A percentile compares a stretch with the other conserved stretches of the same genome.
Evolutionary conservation across 2,888 invertebrate species (phyloP).

Genomic region (Dione vanillae): DNA sequence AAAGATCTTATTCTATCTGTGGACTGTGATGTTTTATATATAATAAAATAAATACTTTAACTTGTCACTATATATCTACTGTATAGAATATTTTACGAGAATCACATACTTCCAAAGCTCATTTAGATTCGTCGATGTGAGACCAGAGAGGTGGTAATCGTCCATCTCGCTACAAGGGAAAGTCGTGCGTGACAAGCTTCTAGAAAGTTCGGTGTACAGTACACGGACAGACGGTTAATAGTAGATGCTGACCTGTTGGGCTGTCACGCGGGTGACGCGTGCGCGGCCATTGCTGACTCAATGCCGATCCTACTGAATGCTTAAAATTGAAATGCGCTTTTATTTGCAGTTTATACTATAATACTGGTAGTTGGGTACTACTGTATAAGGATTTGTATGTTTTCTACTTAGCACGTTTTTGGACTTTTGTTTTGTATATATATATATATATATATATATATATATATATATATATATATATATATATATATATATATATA

Average conservation of each 20-base stretch:
- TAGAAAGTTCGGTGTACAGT: constrained; percentile 57
- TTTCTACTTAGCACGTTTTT: too few relatives aligned
- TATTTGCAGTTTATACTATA: not conserved
- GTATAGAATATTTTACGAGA: not conserved
- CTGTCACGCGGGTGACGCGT: constrained; percentile 51
- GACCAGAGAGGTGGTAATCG: constrained; percentile 27
- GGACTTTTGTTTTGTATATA: not conserved
- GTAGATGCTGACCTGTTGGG: constrained; percentile 52
- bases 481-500: too few relatives aligned
- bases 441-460: too few relatives aligned
- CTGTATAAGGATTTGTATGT: constrained; percentile 1
- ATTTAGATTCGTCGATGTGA: constrained; percentile 16
- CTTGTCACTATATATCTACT: not conserved
- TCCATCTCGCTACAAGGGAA: constrained; percentile 47
- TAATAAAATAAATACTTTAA: not conserved
- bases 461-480: too few relatives aligned
- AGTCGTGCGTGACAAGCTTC: constrained; percentile 53
- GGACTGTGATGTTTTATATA: not conserved
- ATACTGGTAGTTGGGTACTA: not conserved
- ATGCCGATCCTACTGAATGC: constrained; percentile 20
- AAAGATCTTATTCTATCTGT: too few relatives aligned
- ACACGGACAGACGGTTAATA: constrained; percentile 55
- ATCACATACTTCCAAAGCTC: constrained; percentile 8
- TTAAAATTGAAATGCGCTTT: constrained; percentile 16
- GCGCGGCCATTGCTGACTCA: constrained; percentile 39